These are phyloP conservation scores for Melieria picta DNA, from an alignment of 2,888 invertebrate genomes.

Conservation along the genomic window DNA sequence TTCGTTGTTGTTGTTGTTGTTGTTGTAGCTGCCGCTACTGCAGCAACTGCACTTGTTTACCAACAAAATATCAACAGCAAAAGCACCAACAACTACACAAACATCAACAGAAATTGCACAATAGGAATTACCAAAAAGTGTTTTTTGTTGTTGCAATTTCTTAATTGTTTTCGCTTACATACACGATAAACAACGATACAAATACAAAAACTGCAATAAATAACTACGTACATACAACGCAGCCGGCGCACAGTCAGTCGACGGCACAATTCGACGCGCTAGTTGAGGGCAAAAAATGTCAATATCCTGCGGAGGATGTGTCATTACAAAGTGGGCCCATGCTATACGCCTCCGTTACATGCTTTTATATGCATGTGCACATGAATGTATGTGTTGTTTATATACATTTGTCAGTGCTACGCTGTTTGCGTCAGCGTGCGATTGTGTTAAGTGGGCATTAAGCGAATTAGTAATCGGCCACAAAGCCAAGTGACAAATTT, in stretches of 20 bases:
- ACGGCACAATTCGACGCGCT: too few species aligned
- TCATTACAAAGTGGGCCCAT: conserved; percentile 8
- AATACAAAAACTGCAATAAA: neutral
- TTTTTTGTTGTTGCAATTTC: neutral
- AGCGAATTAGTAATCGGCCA: too few species aligned
- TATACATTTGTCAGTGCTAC: too few species aligned
- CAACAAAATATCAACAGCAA: conserved; percentile 18
- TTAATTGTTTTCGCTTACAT: neutral
- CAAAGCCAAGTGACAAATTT: too few species aligned
- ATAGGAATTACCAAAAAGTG: neutral
- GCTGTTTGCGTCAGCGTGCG: too few species aligned
- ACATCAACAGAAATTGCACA: neutral
- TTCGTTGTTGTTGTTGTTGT: conserved; percentile 15
- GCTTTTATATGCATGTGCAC: too few species aligned
- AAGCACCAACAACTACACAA: neutral
- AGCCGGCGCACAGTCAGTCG: too few species aligned
- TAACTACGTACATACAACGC: neutral
- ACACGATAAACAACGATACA: neutral
- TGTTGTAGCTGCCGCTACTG: conserved; percentile 17
- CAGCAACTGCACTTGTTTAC: conserved; percentile 24
- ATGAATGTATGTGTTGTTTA: too few species aligned
- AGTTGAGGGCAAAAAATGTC: conserved; percentile 20
- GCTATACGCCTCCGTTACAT: too few species aligned
- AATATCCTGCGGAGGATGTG: conserved; percentile 34
- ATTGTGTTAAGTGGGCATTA: too few species aligned